Evolutionary conservation across 2,113 vertebrate species (phyloP).

Genomic region (Balaeniceps rex): DNA sequence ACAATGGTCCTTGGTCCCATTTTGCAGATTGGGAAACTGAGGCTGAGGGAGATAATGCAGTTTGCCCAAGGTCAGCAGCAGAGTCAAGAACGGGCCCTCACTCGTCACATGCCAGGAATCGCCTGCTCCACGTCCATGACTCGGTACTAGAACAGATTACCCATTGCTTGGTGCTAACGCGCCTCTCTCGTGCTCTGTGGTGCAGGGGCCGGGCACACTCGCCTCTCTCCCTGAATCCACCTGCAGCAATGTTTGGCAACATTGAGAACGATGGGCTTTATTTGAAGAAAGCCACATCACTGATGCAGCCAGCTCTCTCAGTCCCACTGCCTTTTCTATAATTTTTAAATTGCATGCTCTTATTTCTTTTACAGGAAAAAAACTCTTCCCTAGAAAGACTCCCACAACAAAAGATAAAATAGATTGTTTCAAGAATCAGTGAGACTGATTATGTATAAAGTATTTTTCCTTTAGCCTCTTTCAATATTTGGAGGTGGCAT

Average conservation of each 20-base stretch:
- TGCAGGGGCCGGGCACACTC: neutral
- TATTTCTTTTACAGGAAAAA: neutral
- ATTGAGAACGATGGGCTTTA: accelerated
- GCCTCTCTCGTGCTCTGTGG: neutral
- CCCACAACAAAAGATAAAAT: neutral
- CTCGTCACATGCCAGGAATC: neutral
- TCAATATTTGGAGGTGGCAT: neutral
- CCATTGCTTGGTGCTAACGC: accelerated
- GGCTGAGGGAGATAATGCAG: neutral
- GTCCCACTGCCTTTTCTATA: neutral
- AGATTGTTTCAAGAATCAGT: neutral
- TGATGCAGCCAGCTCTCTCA: neutral
- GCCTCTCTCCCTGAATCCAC: neutral
- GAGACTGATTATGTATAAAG: neutral
- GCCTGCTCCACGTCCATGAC: accelerated
- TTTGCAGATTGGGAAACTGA: neutral
- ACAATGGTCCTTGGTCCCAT: neutral
- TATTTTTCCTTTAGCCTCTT: neutral
- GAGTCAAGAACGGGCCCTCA: neutral
- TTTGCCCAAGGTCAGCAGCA: neutral
- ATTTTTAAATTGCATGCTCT: neutral
- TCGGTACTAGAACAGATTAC: too few species aligned
- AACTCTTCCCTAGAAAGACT: neutral
- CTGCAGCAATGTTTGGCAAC: neutral
- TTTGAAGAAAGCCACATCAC: neutral